Base-by-base conservation (phyloP, 2,888 invertebrate species). In the Caenorhabditis afra region DNA sequence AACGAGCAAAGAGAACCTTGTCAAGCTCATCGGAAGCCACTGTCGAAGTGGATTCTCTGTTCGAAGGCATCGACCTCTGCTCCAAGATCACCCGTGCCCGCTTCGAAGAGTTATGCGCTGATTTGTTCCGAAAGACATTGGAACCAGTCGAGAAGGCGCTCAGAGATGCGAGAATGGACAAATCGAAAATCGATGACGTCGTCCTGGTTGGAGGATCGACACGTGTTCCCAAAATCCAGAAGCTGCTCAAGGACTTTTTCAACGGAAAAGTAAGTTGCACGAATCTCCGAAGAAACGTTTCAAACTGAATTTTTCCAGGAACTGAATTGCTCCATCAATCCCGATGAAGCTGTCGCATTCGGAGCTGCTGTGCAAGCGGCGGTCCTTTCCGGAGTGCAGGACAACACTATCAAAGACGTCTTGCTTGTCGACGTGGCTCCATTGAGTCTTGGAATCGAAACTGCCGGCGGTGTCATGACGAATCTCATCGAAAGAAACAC, bases 191-290 rank as follows among this genome's bases (percentile, higher is more conserved):
- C 23, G 67, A 76, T 44, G 75, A 80, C 11, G 45, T 92, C 94
- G 97, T 93, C 64, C 87, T 92, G 52, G 92, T 92, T 67, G 97
- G 97, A 85, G 97, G 96, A 55, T 97, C 97, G 49, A 97, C 97
- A 22, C 94, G 97, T 91, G 97, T 98, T 90, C 98, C 97, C 66
- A 97, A 96, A 92, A 95, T 98, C 87, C 97, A 98, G 92, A 96
- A 96, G 91, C 93, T 98, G 70, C 93, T 98, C 75, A 96, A 96
- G 91, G 91, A 92, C 79, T 91, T 91, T 82, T 96, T 96, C 93
- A 95, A 95, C 85, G 96, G 96, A 37, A 96, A 95, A 92, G 67
- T 66, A 62, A 37, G 61, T 71, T 47, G 4, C 11, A 41, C 41
- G 14, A 41, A 14, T 41, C 14, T 41, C 3, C 11, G 3, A 11